These are phyloP conservation scores for Oophaga sylvatica DNA, from an alignment of 2,797 vertebrate genomes.

Conservation along the genomic window DNA sequence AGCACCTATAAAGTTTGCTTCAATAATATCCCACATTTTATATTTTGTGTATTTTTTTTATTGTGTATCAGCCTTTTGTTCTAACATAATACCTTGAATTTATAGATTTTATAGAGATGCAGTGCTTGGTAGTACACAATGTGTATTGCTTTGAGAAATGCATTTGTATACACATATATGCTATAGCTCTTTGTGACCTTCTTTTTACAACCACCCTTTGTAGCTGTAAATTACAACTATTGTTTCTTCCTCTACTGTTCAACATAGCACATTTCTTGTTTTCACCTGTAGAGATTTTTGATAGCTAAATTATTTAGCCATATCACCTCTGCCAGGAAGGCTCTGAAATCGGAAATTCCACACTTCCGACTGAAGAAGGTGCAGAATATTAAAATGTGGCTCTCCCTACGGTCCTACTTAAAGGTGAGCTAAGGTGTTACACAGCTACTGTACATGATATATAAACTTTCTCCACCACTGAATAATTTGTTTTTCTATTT, in stretches of 20 bases:
- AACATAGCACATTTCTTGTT: conserved; percentile 44
- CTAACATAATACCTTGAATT: not conserved
- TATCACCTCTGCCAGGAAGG: conserved; percentile 95
- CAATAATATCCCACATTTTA: not conserved
- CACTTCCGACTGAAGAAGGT: conserved; percentile 98
- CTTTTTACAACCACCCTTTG: not conserved
- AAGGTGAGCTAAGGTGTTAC: conserved; percentile 77
- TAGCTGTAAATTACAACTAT: not conserved
- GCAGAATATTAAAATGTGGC: conserved; percentile 99
- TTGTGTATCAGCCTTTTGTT: not conserved
- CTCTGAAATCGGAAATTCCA: conserved; percentile 96
- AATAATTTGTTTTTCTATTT: not conserved
- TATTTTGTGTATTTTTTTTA: not conserved
- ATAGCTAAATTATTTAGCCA: conserved; percentile 97
- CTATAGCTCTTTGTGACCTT: not conserved
- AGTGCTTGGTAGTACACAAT: not conserved
- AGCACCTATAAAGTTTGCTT: not conserved
- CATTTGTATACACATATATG: not conserved
- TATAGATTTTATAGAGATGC: not conserved
- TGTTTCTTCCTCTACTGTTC: not conserved
- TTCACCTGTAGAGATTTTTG: conserved; percentile 84
- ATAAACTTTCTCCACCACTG: not conserved
- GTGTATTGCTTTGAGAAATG: not conserved
- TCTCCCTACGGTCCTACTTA: conserved; percentile 93
- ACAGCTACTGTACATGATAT: not conserved